Base-by-base conservation (phyloP, 1,140 invertebrate genomes). In the Forficula auricularia region DNA sequence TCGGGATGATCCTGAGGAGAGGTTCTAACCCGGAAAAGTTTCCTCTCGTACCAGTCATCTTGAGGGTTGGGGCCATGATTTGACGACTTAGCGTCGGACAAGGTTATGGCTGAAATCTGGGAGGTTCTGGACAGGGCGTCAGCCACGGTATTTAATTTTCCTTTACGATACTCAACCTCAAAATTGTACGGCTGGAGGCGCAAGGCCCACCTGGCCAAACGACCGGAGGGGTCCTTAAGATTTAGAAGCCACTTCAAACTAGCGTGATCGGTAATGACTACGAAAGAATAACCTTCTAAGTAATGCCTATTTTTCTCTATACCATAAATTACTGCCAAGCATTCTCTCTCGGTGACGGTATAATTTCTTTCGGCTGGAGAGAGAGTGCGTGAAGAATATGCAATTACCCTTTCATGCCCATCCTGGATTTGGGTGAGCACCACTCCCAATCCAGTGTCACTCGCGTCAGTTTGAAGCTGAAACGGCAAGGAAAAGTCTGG, bases 281-380 rank as follows among this genome's bases (percentile, higher is more conserved):
- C 52, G 42, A 68, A 64, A 3, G 56, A 46, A 3, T 20, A 56
- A 3, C 55, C 55, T 18, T 61, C 54, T 27, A 67, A 35, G 50
- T 63, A 71, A 6, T 54, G 50, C 18, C 54, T 35, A 45, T 64
- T 66, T 36, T 63, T 52, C 44, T 63, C 52, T 2, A 68, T 51
- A 10, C 58, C 62, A 43, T 52, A 51, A 0, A 68, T 38, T 9
- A 66, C 49, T 9, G 60, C 61, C 27, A 69, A 49, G 15, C 55
- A 53, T 55, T 68, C 66, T 42, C 55, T 46, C 50, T 69, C 62
- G 0, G 59, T 58, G n/a, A 53, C 54, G 0, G 46, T 46, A 36
- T 64, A 68, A 16, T 57, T 57, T 12, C 40, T 43, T 54, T 71
- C 65, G 1, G 50, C 44, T 6, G 47, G 43, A 22, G 42, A 53